Evolutionary conservation across 30 jellyfish, hydroid and myxozoan genomes (phyloP), one percentile per base, ranked within the genome.

Genomic region (Phacellophora camtschatica): DNA sequence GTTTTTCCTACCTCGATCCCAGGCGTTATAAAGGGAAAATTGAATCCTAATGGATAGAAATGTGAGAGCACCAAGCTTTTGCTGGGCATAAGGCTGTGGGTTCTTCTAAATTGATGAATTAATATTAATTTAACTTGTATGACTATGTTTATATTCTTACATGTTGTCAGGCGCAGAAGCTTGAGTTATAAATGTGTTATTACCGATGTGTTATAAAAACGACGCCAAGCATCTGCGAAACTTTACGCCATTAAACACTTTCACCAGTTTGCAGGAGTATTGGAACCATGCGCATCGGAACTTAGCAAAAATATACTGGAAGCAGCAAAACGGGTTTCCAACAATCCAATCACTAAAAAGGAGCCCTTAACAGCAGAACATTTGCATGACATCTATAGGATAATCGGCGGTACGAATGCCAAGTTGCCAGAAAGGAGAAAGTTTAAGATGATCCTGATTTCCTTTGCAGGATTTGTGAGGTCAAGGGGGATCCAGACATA

Each of bases 401-500:
- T 7, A 16, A 66, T 66, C 34, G 70, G 80, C 7, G 64, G 64
- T 11, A 66, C 69, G 33, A 9, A 69, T 9, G 80, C 64, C 5
- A 39, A 66, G 30, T 66, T 66, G 33, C 27, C 27, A 25, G 45
- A 58, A 18, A n/a, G 20, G 27, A 7, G 80, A 19, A 66, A 34
- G 34, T 66, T 66, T 39, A 15, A 11, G 30, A 7, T 66, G 70
- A 24, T 66, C 19, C 32, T 66, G n/a, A 20, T 66, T 16, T 8
- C 70, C 24, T 66, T 15, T 33, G 80, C 80, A 5, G 80, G 80
- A 16, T 66, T 66, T 68, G 30, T 66, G 12, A 27, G 80, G 8
- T 66, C n/a, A 24, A 32, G 32, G n/a, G 80, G 34, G 34, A 68
- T 66, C n/a, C n/a, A n/a, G n/a, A n/a, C n/a, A n/a, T n/a, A n/a